phyloP scores from a whole-genome alignment of 92 coral and sea anemone genomes.

The Epizoanthus rinbou region DNA sequence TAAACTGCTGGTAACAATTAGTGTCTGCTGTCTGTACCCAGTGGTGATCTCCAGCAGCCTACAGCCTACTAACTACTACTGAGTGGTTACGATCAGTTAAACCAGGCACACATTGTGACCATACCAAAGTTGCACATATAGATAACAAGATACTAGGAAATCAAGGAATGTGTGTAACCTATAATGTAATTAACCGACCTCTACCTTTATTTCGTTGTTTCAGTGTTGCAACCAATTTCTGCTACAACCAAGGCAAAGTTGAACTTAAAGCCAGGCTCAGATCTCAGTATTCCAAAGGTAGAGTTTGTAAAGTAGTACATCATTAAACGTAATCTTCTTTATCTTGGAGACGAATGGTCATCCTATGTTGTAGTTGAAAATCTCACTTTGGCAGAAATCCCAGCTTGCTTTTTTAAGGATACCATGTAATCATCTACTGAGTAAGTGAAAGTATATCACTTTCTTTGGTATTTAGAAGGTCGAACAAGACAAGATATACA shows the following conservation, averaged over 20 bases:
- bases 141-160: background rate
- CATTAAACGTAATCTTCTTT: background rate
- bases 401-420: too few species aligned
- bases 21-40: too few species aligned
- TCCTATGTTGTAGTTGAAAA: background rate
- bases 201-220: background rate
- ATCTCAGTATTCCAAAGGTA: slow-evolving; percentile 95
- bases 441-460: too few species aligned
- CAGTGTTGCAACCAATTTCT: slow-evolving; percentile 90
- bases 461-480: too few species aligned
- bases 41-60: too few species aligned
- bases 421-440: too few species aligned
- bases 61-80: too few species aligned
- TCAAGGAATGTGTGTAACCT: background rate
- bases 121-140: too few species aligned
- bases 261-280: slow-evolving; percentile 87
- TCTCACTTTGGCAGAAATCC: background rate
- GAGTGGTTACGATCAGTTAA: too few species aligned
- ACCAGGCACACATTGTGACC: too few species aligned
- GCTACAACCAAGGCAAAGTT: slow-evolving; percentile 82
- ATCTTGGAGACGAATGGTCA: background rate
- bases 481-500: too few species aligned
- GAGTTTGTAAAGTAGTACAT: background rate
- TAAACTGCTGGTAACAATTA: too few species aligned
- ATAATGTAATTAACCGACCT: background rate